Evolutionary conservation across 2,888 invertebrate genomes (phyloP), one percentile per base, ranked within the genome.

Genomic region (Brenthis ino): DNA sequence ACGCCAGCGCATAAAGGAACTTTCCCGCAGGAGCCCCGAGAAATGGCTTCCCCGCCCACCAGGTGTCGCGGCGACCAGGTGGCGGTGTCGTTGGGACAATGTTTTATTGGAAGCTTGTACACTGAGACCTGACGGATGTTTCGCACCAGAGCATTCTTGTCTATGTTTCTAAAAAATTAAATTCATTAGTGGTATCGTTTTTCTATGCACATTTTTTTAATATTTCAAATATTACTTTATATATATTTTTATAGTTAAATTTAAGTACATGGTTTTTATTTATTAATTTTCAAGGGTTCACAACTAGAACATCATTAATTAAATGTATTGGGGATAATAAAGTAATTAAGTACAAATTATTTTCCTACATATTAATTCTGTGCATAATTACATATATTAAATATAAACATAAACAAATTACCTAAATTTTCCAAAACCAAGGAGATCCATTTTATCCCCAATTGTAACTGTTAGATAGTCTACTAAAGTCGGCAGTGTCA

Each of bases 401-500:
- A 16, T 16, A 16, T 16, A 16, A 16, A 16, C 16, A 16, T 16
- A 16, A 16, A 16, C 16, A 16, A 16, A 16, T 16, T 0, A 71
- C 91, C 91, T 85, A 72, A 82, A 86, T 12, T 78, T 79, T 12
- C 86, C 88, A 69, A 83, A 90, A 56, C 88, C 90, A 1, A 89
- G 79, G 14, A 89, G 69, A 11, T 76, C 75, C 65, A 89, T 77
- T 58, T 79, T 77, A 75, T 91, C 86, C 2, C 90, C 91, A 2
- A 86, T 72, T 2, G 87, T 82, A n/a, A 84, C 67, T 56, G 85
- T 74, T 24, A 84, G 79, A 69, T 80, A 80, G 71, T 89, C 87
- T 1, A 88, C 58, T 67, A 79, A 12, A 3, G 77, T 68, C 2
- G 87, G 81, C 71, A 88, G 75, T 50, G 64, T 70, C 28, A 79